Percentiles rank a stretch among this genome's conserved stretches.
phyloP scores from a whole-genome alignment of 2,888 invertebrate species.

The Limnephilus rhombicus region DNA sequence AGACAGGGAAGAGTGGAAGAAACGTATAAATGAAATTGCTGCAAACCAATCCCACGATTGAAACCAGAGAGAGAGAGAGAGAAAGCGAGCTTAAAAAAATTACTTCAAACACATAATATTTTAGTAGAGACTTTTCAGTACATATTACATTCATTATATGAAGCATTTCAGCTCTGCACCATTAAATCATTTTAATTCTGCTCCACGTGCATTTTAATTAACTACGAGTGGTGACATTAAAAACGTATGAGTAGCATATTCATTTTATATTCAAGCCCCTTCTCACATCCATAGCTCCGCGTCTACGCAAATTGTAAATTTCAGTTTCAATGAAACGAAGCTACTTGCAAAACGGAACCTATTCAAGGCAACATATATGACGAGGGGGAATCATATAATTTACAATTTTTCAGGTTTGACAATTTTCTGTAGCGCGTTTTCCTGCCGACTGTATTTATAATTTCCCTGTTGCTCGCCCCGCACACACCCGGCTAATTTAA shows the following conservation, averaged over 20 bases:
- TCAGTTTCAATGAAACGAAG: too few relatives aligned
- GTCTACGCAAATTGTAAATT: neutral
- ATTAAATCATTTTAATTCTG: neutral
- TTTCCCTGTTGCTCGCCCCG: neutral
- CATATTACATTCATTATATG: neutral
- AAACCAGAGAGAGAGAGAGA: too few relatives aligned
- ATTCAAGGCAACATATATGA: neutral
- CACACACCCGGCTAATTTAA: neutral
- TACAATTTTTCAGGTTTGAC: neutral
- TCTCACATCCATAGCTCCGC: neutral
- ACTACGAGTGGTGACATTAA: neutral
- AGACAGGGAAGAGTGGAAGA: too few relatives aligned
- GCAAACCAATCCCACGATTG: too few relatives aligned
- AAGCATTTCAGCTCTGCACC: neutral
- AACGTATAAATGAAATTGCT: too few relatives aligned
- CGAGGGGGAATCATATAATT: neutral
- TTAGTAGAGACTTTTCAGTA: too few relatives aligned
- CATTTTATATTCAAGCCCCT: neutral
- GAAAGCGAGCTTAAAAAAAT: too few relatives aligned
- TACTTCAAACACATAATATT: too few relatives aligned
- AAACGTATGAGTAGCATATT: neutral
- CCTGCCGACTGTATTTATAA: neutral
- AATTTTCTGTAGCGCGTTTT: neutral
- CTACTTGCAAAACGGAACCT: neutral
- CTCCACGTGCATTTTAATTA: neutral